These are phyloP conservation scores for Polypedilum vanderplanki DNA, from an alignment of 1,140 invertebrate genomes.

Conservation along the genomic window DNA sequence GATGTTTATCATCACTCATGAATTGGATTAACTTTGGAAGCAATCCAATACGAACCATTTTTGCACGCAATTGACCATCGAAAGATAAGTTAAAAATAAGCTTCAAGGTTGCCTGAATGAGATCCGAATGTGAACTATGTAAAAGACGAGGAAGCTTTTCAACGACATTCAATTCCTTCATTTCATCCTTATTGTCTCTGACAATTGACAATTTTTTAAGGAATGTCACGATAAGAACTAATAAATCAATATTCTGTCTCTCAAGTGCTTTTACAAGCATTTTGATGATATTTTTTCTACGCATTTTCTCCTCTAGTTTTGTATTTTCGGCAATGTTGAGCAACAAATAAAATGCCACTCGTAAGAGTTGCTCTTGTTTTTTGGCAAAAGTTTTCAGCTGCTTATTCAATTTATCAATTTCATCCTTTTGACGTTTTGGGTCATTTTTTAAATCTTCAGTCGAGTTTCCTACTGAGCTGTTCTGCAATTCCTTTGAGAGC, in stretches of 20 bases:
- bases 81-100: conserved; percentile 96
- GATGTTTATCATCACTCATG: conserved; percentile 79
- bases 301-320: conserved; percentile 94
- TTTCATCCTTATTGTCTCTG: conserved; percentile 88
- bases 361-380: conserved; percentile 86
- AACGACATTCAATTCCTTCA: conserved; percentile 68
- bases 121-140: conserved; percentile 66
- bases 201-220: conserved; percentile 93
- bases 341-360: conserved; percentile 84
- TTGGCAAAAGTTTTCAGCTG: conserved; percentile 73
- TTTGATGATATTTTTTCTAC: conserved; percentile 83
- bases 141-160: conserved; percentile 67
- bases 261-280: conserved; percentile 85
- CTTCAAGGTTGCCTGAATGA: conserved; percentile 80
- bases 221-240: conserved; percentile 89
- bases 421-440: conserved; percentile 62
- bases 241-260: conserved; percentile 75
- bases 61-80: conserved; percentile 74
- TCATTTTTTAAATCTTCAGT: conserved; percentile 35
- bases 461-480: conserved; percentile 33
- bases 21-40: conserved; percentile 84
- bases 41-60: conserved; percentile 85
- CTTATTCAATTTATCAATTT: conserved; percentile 70
- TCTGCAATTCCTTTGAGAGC: conserved; percentile 43
- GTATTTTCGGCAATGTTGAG: conserved; percentile 93